phyloP scores from a whole-genome alignment of 1,140 invertebrate genomes.

The Calliopsis andreniformis region DNA sequence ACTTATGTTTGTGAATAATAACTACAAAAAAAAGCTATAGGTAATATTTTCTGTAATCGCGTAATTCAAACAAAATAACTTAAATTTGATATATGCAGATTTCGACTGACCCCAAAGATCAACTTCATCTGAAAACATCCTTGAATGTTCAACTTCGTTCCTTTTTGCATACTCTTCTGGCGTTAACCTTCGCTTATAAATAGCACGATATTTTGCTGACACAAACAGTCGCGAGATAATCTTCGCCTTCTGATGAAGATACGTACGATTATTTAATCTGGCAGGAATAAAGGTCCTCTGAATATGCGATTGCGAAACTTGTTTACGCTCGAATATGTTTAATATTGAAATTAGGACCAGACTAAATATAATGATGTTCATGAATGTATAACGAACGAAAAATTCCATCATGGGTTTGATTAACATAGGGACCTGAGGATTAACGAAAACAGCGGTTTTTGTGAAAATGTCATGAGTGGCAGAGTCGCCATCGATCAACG shows the following conservation, averaged over 20 bases:
- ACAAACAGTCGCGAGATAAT: not conserved
- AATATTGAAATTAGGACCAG: not conserved
- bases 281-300: not conserved
- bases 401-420: not conserved
- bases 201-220: not conserved
- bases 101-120: no score
- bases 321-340: not conserved
- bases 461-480: not conserved
- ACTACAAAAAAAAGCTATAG: no score
- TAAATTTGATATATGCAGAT: no score
- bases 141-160: not conserved
- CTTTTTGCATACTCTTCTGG: not conserved
- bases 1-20: no score
- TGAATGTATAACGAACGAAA: not conserved
- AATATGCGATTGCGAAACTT: not conserved
- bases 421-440: not conserved
- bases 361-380: not conserved
- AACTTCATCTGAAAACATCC: not conserved
- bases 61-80: no score
- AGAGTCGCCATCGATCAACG: constrained; percentile 30
- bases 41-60: no score
- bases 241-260: not conserved
- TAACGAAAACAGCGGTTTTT: not conserved
- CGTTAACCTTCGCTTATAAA: not conserved
- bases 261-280: constrained; percentile 17